Evolutionary conservation across 2,888 invertebrate species (phyloP), one percentile per base, ranked within the genome.

Genomic region (Drosophila emarginata): DNA sequence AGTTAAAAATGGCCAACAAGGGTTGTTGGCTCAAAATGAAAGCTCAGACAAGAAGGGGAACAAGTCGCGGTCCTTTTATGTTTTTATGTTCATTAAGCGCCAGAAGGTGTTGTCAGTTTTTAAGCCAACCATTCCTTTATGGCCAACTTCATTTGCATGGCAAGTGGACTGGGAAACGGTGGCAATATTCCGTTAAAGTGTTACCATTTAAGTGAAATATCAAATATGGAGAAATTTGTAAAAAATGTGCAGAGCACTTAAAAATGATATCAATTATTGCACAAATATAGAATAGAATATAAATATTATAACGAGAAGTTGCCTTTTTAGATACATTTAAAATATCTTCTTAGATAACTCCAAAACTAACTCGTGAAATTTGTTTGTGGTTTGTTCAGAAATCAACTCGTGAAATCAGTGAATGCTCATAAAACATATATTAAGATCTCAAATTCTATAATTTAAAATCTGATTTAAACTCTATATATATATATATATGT

Each of bases 51-150:
- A 18, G 7, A 23, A 21, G 28, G 1, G 11, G 40, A 40, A 23
- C 28, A 4, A 23, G 12, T 18, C 36, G 56, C 37, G 21, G 21
- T 18, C 21, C 56, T 56, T 36, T 56, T 56, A 51, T 54, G 21
- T 40, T 57, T 54, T 14, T 28, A 52, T 50, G 37, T 68, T 74
- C 71, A 84, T 81, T 84, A 80, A 67, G 79, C 64, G 56, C 64
- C 61, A 63, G 64, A 84, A 87, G 82, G 79, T 87, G 66, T 64
- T 71, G 53, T 45, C 70, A 57, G 73, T 72, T 76, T 59, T 76
- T 59, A 12, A 39, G 45, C 21, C 37, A 6, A 9, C 18, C 11
- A 15, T 9, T 14, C 14, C 26, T 23, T 21, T 23, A 7, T 6
- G 21, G 12, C 5, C 12, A 32, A 15, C 21, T 40, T 71, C 21